Base-by-base conservation (phyloP, 2,113 vertebrate genomes). In the Takifugu flavidus region DNA sequence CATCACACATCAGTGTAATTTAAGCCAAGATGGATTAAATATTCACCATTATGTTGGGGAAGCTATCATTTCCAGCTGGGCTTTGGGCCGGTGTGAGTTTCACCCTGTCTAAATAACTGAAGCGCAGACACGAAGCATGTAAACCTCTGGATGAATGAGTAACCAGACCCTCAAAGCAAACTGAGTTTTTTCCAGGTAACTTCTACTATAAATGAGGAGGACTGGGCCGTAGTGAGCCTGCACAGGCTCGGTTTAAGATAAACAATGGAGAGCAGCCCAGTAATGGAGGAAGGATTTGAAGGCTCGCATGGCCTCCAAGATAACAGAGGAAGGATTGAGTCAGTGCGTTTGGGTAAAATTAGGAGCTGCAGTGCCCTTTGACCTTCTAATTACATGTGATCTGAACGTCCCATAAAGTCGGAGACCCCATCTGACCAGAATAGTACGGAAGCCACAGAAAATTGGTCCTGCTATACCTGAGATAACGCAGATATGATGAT, bases 41-140 rank as follows among this genome's bases (percentile, higher is more conserved):
- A 39, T 39, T 39, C 7, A 39, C 34, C 34, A 11, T 10, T 39
- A 72, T 63, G 62, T 62, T 14, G 53, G 50, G 59, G 31, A 80
- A 71, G 68, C 55, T 65, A 63, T 73, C 67, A 70, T 63, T 65
- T 39, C 65, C 43, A 6, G 6, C 3, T 43, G 63, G 46, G 25
- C 25, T 47, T 28, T 65, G 34, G 25, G 55, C 65, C 55, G 65
- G 43, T 75, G 14, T 50, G 28, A 45, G 56, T 77, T 75, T 77
- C 76, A 62, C 13, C 14, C 34, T 8, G 34, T 39, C 34, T 39
- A 39, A 39, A 39, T 10, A 39, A 10, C 34, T 39, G 34, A 39
- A 39, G 34, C 7, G 34, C 34, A 39, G 34, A 39, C 34, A 39
- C 11, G 34, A 39, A 11, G 34, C 34, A 8, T 39, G 34, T 8